Conservation (phyloP, 37 sponge, comb jelly and placozoan genomes). For the Spongilla lacustris region DNA sequence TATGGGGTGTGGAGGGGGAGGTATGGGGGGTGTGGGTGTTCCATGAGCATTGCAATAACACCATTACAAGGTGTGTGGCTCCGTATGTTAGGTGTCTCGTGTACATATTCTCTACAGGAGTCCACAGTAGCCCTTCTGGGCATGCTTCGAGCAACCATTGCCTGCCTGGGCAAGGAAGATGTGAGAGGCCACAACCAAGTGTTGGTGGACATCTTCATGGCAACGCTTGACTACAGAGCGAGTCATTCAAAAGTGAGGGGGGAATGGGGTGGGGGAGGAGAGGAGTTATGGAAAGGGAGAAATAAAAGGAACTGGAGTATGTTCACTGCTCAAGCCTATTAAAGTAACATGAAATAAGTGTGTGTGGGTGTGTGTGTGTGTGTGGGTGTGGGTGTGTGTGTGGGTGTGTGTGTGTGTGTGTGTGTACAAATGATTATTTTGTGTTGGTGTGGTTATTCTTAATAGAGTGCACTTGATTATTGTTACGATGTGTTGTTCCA, state of each 20-base stretch:
- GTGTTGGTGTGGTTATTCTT: not conserved
- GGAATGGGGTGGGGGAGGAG: not conserved
- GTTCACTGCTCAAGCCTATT: no score
- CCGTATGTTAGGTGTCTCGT: not conserved
- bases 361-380: no score
- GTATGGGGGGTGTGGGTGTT: not conserved
- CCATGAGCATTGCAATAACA: not conserved
- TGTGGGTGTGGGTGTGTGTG: not conserved
- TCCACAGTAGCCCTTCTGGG: slow-evolving; percentile 50
- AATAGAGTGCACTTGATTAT: not conserved
- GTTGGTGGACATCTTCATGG: slow-evolving; percentile 46
- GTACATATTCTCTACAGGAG: slow-evolving; percentile 16
- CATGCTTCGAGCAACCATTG: slow-evolving; percentile 40
- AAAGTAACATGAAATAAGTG: no score
- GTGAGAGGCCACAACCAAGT: slow-evolving; percentile 8
- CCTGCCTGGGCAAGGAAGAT: slow-evolving; percentile 48
- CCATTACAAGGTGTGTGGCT: no score
- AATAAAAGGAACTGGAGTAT: not conserved
- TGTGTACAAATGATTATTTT: no score
- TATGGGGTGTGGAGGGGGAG: not conserved
- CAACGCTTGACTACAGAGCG: slow-evolving; percentile 61
- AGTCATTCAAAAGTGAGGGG: slow-evolving; percentile 7
- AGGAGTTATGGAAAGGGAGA: not conserved
- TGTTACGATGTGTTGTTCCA: not conserved
- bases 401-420: not conserved